These are phyloP conservation scores for Hydrotaea diabolus DNA, from an alignment of 2,888 invertebrate genomes.

Conservation along the genomic window DNA sequence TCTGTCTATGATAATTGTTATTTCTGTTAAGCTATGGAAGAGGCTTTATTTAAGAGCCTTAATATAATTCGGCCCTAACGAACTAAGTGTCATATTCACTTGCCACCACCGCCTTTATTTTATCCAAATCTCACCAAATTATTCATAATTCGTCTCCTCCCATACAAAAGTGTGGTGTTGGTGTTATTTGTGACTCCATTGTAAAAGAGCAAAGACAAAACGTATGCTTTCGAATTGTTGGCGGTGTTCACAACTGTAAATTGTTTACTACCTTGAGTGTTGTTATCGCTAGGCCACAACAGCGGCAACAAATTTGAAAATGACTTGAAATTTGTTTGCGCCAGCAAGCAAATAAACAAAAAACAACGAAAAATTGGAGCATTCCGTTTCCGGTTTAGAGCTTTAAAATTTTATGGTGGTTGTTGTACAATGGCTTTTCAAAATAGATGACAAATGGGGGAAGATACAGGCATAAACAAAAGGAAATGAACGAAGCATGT, in stretches of 20 bases:
- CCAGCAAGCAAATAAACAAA: not conserved
- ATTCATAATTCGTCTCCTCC: not conserved
- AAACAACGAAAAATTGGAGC: not conserved
- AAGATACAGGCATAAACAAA: conserved; percentile 24
- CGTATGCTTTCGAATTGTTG: not conserved
- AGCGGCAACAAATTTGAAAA: not conserved
- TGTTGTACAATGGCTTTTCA: conserved; percentile 17
- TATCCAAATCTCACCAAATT: too few relatives aligned
- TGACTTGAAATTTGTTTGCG: not conserved
- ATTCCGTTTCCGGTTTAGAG: conserved; percentile 34
- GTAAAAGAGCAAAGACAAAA: not conserved
- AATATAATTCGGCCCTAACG: too few relatives aligned
- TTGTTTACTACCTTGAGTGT: not conserved
- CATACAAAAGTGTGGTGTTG: not conserved
- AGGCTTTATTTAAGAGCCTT: too few relatives aligned
- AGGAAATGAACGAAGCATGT: conserved; percentile 39
- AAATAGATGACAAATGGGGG: conserved; percentile 34
- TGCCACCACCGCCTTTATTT: too few relatives aligned
- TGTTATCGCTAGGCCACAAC: not conserved
- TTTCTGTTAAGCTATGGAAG: too few relatives aligned
- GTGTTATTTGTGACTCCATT: not conserved
- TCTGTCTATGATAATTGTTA: too few relatives aligned
- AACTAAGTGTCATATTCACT: too few relatives aligned
- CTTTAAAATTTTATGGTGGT: conserved; percentile 18
- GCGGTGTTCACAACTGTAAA: not conserved